Conservation (phyloP, 2,888 invertebrate species). For the Cancer borealis region DNA sequence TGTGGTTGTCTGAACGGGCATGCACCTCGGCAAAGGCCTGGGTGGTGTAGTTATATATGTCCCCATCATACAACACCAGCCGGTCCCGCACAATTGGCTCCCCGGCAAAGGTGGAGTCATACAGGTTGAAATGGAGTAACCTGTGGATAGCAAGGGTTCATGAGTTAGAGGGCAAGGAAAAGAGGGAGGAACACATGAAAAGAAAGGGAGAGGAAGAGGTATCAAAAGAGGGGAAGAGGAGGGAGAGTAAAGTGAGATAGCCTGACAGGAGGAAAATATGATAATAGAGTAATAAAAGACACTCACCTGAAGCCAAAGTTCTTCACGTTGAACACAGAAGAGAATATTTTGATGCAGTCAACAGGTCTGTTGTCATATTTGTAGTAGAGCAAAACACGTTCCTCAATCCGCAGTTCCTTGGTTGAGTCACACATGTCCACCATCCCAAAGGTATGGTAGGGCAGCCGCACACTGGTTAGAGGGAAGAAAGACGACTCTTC, state of each 20-base stretch:
- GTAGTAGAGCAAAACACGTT: conserved; percentile 94
- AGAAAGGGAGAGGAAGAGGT: not conserved
- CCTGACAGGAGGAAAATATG: conserved; percentile 83
- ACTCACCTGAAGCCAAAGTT: conserved; percentile 89
- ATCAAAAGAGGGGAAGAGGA: conserved; percentile 84
- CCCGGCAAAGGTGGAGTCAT: conserved; percentile 87
- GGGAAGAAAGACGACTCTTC: conserved; percentile 94
- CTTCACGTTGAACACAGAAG: conserved; percentile 90
- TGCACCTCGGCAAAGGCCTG: conserved; percentile 87
- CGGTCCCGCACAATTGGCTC: conserved; percentile 89
- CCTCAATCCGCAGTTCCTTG: conserved; percentile 93
- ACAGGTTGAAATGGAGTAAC: conserved; percentile 93
- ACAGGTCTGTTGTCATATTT: conserved; percentile 98
- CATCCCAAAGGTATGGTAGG: conserved; percentile 93
- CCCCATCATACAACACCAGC: conserved; percentile 93
- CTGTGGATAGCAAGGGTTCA: conserved; percentile 80
- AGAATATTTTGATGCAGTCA: conserved; percentile 98
- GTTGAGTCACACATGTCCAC: conserved; percentile 97
- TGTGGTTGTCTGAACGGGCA: conserved; percentile 84
- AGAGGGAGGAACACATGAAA: not conserved
- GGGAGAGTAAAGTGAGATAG: conserved; percentile 94
- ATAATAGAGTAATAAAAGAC: not conserved
- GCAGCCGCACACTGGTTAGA: conserved; percentile 87
- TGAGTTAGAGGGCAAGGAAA: not conserved
- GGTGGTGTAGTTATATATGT: conserved; percentile 92